These are phyloP conservation scores for Enteromius paludinosus DNA, from an alignment of 2,797 vertebrate species.

Conservation along the genomic window DNA sequence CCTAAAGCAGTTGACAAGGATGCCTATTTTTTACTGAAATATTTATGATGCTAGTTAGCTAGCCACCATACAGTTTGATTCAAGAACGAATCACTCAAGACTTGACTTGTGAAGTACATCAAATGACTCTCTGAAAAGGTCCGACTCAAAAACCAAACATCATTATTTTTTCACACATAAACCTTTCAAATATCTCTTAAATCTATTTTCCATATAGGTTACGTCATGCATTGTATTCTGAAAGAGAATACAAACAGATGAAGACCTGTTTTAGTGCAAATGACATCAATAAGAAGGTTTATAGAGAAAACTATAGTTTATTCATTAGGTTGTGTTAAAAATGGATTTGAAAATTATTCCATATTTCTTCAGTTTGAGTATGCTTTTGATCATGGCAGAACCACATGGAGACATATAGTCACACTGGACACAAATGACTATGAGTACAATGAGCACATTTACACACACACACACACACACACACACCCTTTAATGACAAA, in stretches of 20 bases:
- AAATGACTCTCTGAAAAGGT: neutral
- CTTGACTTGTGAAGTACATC: neutral
- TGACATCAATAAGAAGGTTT: neutral
- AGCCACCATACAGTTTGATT: neutral
- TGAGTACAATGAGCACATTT: neutral
- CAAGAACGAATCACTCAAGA: neutral
- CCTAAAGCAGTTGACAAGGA: neutral
- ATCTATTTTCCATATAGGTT: neutral
- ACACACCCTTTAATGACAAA: slow-evolving; percentile 7
- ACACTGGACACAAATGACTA: neutral
- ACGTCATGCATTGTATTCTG: neutral
- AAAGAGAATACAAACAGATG: neutral
- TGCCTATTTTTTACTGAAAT: slow-evolving; percentile 32
- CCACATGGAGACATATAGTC: neutral
- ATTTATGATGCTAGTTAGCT: neutral
- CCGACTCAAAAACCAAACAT: neutral
- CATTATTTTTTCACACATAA: neutral
- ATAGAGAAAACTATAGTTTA: neutral
- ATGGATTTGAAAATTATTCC: neutral
- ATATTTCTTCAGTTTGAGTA: slow-evolving; percentile 3
- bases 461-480: too few species aligned
- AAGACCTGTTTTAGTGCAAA: neutral
- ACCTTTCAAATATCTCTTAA: neutral
- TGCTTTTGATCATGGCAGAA: slow-evolving; percentile 11
- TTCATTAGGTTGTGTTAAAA: neutral